Conservation (phyloP, 2,888 invertebrate species). For the Arrhopalites spinosus region DNA sequence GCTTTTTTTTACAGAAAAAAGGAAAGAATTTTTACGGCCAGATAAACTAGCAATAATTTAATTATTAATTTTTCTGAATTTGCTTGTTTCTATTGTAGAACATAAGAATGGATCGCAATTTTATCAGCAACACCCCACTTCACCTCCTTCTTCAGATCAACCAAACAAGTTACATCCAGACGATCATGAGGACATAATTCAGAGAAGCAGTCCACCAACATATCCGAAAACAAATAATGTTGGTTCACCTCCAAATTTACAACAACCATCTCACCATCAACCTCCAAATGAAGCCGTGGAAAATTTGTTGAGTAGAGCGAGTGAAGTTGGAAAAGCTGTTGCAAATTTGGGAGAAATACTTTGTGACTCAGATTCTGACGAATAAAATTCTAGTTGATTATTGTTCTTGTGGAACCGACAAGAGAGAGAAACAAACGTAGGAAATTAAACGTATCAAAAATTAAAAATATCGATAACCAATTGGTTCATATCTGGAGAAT, state of each 20-base stretch:
- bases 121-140: neutral
- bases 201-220: neutral
- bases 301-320: slow-evolving; percentile 22
- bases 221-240: neutral
- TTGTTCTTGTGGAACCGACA: too few species aligned
- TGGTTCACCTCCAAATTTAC: neutral
- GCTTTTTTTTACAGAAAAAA: neutral
- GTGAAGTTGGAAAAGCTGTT: neutral
- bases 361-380: too few species aligned
- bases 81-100: neutral
- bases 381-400: too few species aligned
- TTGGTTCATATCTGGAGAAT: too few species aligned
- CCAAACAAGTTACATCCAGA: neutral
- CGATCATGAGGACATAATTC: neutral
- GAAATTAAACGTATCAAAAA: too few species aligned
- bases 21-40: neutral
- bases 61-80: neutral
- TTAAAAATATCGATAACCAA: too few species aligned
- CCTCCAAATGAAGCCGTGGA: slow-evolving; percentile 14
- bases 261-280: neutral
- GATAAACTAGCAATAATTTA: neutral
- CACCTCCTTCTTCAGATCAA: slow-evolving; percentile 1
- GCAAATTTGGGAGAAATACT: too few species aligned
- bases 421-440: too few species aligned
- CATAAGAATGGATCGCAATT: slow-evolving; percentile 1